These are phyloP conservation scores for Platycnemis pennipes DNA, from an alignment of 2,888 invertebrate species.

Conservation along the genomic window DNA sequence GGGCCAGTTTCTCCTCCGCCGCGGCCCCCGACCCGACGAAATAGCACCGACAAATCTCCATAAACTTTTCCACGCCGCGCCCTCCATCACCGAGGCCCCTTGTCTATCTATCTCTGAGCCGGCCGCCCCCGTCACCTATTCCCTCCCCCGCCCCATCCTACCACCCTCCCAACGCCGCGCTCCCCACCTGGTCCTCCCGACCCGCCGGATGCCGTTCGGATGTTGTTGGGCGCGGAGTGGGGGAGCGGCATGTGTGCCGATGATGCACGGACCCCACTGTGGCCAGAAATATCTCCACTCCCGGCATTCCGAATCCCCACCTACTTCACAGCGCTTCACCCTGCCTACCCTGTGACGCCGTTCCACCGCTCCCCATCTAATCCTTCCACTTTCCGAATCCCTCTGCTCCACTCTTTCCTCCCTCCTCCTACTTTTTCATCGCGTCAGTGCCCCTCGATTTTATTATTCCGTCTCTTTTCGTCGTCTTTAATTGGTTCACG, in stretches of 20 bases:
- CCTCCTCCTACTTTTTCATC: too few relatives aligned
- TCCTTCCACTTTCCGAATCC: neutral
- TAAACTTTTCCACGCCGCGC: slow-evolving; percentile 71
- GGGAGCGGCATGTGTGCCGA: slow-evolving; percentile 58
- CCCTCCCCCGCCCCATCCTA: neutral
- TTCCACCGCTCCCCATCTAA: neutral
- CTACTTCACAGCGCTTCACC: neutral
- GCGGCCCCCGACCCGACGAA: slow-evolving; percentile 74
- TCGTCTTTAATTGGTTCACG: too few relatives aligned
- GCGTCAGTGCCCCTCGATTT: too few relatives aligned
- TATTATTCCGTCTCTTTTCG: too few relatives aligned
- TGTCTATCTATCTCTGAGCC: slow-evolving; percentile 63
- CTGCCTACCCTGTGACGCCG: neutral
- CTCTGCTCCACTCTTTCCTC: neutral
- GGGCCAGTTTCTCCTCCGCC: slow-evolving; percentile 76
- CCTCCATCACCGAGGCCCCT: slow-evolving; percentile 70
- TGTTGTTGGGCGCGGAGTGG: slow-evolving; percentile 32
- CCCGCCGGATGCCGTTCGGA: slow-evolving; percentile 65
- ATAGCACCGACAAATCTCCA: slow-evolving; percentile 67
- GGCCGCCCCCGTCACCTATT: too few relatives aligned
- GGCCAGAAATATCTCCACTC: slow-evolving; percentile 55
- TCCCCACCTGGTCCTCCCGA: slow-evolving; percentile 51
- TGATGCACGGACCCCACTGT: slow-evolving; percentile 39
- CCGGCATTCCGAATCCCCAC: slow-evolving; percentile 33
- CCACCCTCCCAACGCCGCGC: slow-evolving; percentile 59